Base-by-base conservation (phyloP, 2,888 invertebrate genomes). In the Seira musarum region DNA sequence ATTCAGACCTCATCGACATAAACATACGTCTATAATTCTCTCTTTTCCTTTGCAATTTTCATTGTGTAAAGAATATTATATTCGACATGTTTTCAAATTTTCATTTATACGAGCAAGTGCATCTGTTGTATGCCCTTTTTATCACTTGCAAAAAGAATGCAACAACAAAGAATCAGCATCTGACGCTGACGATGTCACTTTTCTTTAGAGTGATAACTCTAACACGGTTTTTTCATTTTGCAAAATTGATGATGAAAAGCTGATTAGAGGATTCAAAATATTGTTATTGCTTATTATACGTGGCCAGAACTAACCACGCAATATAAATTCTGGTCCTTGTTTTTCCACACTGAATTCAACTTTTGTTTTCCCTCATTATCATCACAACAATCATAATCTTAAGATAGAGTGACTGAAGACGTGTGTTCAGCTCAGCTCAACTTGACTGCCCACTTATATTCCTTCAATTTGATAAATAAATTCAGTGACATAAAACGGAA, bases 171-270 rank as follows among this genome's bases (percentile, higher is more conserved):
- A 60, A 77, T 69, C 49, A 21, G 35, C 35, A 65, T 57, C 22
- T 24, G 49, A 53, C 24, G 19, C 25, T 49, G 22, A 21, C 60
- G 22, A 60, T 60, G 60, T 60, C 60, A 60, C 60, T n/a, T 13
- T 21, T 60, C 60, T 21, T 10, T 53, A 53, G 53, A 53, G 60
- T 21, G 19, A 60, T 60, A 60, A 60, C 60, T 21, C 46, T 30
- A 30, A 67, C 40, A 74, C 57, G 73, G 57, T 73, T 65, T 40
- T 63, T 78, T 71, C 60, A 60, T 60, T 60, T 22, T 13, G 60
- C 22, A 60, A 77, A 70, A 81, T 73, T 80, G 75, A 81, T 81
- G 81, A 81, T 22, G 72, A 66, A 76, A 81, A 81, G 80, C 80
- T 72, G 80, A 81, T 81, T 81, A 76, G 22, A 74, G 57, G 67